A percentile compares a stretch with the other conserved stretches of the same genome.
Evolutionary conservation across 2,888 invertebrate genomes (phyloP).

Genomic region (Eupeodes luniger): DNA sequence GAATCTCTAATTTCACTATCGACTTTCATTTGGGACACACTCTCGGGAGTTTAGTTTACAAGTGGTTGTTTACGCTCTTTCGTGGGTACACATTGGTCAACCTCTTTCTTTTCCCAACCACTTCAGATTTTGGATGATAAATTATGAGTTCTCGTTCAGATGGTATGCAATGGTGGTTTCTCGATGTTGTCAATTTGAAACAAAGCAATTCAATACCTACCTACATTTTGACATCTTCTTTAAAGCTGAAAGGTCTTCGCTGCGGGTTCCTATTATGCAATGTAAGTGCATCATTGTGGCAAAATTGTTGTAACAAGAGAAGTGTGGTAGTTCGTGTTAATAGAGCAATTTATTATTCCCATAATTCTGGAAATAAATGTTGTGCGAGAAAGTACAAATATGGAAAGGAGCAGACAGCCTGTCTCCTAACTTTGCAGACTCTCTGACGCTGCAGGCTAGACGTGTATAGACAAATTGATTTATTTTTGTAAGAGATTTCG

Average conservation of each 20-base stretch:
- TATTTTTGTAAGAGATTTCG: background rate
- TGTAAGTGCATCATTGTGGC: slow-evolving; percentile 16
- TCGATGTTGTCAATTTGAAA: background rate
- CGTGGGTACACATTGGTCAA: slow-evolving; percentile 72
- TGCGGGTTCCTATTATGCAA: slow-evolving; percentile 51
- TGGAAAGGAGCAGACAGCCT: slow-evolving; percentile 51
- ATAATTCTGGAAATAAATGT: slow-evolving; percentile 60
- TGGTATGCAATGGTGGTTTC: slow-evolving; percentile 21
- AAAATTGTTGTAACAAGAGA: slow-evolving; percentile 49
- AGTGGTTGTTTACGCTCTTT: slow-evolving; percentile 68
- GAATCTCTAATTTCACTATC: slow-evolving; percentile 49
- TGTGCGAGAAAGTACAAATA: slow-evolving; percentile 2
- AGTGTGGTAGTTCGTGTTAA: slow-evolving; percentile 61
- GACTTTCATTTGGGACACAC: slow-evolving; percentile 41
- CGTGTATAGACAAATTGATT: slow-evolving; percentile 30
- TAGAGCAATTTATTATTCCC: slow-evolving; percentile 67
- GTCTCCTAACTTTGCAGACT: slow-evolving; percentile 52
- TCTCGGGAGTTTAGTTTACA: slow-evolving; percentile 5
- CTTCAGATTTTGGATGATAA: slow-evolving; percentile 55
- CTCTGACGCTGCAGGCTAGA: background rate
- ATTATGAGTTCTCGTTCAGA: slow-evolving; percentile 66
- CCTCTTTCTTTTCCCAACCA: slow-evolving; percentile 51
- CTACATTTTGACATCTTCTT: slow-evolving; percentile 22
- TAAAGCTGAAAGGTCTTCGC: slow-evolving; percentile 17
- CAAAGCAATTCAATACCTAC: background rate